Base-by-base conservation (phyloP, 2,888 invertebrate species). In the Hylaea fasciaria region DNA sequence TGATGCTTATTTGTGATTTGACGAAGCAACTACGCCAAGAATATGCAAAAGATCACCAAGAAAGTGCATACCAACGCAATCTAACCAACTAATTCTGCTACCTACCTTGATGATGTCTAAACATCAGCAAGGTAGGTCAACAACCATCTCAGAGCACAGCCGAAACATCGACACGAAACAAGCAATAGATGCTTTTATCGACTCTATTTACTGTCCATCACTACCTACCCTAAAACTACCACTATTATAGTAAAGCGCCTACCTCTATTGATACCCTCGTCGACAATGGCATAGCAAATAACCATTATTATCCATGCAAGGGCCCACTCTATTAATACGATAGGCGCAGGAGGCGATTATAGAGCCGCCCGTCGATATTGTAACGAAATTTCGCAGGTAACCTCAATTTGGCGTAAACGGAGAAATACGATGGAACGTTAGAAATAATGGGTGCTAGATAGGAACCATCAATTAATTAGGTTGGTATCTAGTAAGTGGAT, bases 231-330 rank as follows among this genome's bases (percentile, higher is more conserved):
- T 74, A 70, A 77, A 80, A 70, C 78, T 78, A 78, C 78, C 82
- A 81, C 77, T 79, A 80, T 80, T 82, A 81, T 79, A 81, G 87
- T 83, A 86, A 87, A 84, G 83, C 76, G 86, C 89, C 89, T 84
- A 89, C 91, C 89, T 87, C 88, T 45, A 91, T 89, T 82, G 86
- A 70, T 67, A 81, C 84, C 86, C 82, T 81, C 85, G 77, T 82
- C 84, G 83, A 90, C 91, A 91, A 91, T 88, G 76, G 88, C 80
- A 80, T 78, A 76, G 89, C 89, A 91, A 91, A 91, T 91, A 90
- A 77, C 85, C 79, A 85, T 89, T 90, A 90, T 89, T 85, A 83
- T 80, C 76, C 76, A 78, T 74, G 78, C 79, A 74, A 78, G 78
- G 77, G 77, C 76, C 70, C 59, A 76, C 74, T 79, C 82, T 86